Conservation (phyloP, 2,113 vertebrate species). For the Platichthys flesus region DNA sequence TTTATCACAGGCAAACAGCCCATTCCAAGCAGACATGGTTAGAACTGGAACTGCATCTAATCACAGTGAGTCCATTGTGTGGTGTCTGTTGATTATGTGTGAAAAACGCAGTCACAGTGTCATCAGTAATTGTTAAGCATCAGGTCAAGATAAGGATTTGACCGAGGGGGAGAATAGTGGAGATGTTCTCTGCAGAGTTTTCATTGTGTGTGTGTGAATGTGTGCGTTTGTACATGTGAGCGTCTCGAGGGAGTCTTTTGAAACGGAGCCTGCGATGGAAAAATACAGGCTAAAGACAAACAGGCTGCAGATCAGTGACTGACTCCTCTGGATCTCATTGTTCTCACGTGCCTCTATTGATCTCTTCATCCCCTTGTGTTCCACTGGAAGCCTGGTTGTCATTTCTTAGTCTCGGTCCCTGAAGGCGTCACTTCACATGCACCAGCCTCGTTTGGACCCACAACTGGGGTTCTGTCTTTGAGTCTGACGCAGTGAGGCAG, state of each 20-base stretch:
- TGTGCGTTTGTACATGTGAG: neutral
- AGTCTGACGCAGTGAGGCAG: neutral
- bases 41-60: slow-evolving; percentile 1
- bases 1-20: no score
- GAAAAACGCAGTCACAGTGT: no score
- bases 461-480: neutral
- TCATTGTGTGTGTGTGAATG: neutral
- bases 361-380: slow-evolving; percentile 15
- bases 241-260: slow-evolving; percentile 4
- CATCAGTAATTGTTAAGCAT: neutral
- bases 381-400: slow-evolving; percentile 10
- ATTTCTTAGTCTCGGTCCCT: slow-evolving; percentile 23
- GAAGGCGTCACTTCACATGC: slow-evolving; percentile 15
- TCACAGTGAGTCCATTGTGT: neutral
- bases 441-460: neutral
- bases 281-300: slow-evolving; percentile 37
- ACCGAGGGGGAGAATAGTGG: no score
- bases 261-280: slow-evolving; percentile 1
- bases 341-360: slow-evolving; percentile 18
- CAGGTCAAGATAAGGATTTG: neutral
- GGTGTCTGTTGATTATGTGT: no score
- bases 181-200: no score
- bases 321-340: slow-evolving; percentile 33
- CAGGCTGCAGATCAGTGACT: slow-evolving; percentile 23
- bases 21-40: no score